Conservation (phyloP, 1,140 invertebrate species). For the Euborellia annulipes region DNA sequence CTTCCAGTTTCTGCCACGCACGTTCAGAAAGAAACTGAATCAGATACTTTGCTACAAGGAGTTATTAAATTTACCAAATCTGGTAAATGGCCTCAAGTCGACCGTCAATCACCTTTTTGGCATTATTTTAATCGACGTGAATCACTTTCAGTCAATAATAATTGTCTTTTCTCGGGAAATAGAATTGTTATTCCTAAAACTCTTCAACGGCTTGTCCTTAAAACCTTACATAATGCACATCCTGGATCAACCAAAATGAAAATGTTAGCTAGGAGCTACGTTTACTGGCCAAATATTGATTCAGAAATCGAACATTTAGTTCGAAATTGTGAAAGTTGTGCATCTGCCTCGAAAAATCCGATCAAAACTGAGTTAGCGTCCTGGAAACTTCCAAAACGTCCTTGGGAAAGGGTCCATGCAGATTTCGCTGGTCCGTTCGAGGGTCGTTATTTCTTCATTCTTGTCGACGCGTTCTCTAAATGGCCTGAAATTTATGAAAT, state of each 20-base stretch:
- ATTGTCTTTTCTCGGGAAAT: constrained; percentile 1
- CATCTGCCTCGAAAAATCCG: too few relatives aligned
- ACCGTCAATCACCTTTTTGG: background rate
- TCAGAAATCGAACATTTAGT: constrained; percentile 14
- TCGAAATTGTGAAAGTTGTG: too few relatives aligned
- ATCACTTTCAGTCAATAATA: background rate
- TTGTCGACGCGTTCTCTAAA: constrained; percentile 18
- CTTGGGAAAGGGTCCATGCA: constrained; percentile 12
- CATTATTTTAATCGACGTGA: background rate
- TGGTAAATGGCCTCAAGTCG: background rate
- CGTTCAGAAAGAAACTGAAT: background rate
- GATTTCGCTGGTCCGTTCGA: constrained; percentile 15
- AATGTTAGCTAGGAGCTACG: constrained; percentile 17
- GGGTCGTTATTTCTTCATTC: constrained; percentile 13
- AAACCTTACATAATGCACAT: constrained; percentile 18
- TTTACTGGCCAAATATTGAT: constrained; percentile 23
- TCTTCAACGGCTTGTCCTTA: background rate
- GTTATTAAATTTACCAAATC: background rate
- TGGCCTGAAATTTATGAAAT: constrained; percentile 12
- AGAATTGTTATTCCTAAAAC: background rate
- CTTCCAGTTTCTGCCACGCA: constrained; percentile 1
- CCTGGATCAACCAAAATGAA: constrained; percentile 23
- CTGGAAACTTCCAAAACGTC: background rate
- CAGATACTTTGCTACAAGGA: background rate
- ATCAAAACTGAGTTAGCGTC: background rate